These are phyloP conservation scores for Trisateles emortualis DNA, from an alignment of 2,888 invertebrate genomes.

Conservation along the genomic window DNA sequence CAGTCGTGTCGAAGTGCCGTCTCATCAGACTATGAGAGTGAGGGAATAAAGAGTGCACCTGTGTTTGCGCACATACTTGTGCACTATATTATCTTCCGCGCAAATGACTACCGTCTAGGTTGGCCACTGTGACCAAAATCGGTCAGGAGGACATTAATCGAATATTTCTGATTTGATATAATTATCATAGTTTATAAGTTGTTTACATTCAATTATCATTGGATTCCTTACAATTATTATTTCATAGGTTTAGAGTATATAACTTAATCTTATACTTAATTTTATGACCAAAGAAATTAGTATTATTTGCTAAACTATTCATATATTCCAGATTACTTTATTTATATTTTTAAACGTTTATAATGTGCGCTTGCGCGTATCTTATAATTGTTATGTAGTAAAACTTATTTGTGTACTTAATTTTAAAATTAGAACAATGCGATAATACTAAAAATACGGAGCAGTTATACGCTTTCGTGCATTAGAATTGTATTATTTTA, in stretches of 20 bases:
- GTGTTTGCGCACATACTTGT: no score
- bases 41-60: no score
- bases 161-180: slow-evolving; percentile 19
- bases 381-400: background rate
- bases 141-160: no score
- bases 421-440: background rate
- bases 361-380: no score
- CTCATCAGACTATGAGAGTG: no score
- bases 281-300: slow-evolving; percentile 28
- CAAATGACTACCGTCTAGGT: no score
- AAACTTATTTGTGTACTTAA: background rate
- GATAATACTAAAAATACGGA: no score
- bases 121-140: no score
- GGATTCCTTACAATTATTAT: slow-evolving; percentile 19
- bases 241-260: slow-evolving; percentile 20
- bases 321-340: slow-evolving; percentile 2
- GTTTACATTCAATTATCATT: slow-evolving; percentile 34
- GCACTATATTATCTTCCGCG: no score
- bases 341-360: no score
- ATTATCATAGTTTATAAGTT: slow-evolving; percentile 39
- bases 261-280: slow-evolving; percentile 21
- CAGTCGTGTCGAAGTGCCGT: no score
- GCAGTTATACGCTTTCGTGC: background rate
- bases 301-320: slow-evolving; percentile 16
- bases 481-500: background rate